Evolutionary conservation across 2,888 invertebrate genomes (phyloP), one percentile per base, ranked within the genome.

Genomic region (Stenoptilia bipunctidactyla): DNA sequence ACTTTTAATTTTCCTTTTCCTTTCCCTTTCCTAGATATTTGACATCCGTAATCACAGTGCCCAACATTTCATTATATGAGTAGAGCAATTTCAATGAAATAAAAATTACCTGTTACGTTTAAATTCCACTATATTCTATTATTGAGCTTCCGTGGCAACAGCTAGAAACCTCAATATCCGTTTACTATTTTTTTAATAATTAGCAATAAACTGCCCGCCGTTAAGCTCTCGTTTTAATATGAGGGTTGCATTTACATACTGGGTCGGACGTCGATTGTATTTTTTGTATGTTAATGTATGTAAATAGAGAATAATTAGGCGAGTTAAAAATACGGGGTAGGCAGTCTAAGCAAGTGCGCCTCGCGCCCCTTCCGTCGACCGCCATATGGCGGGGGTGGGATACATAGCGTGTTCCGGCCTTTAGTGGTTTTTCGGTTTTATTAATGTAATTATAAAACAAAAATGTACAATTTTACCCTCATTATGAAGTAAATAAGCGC

Each of bases 261-360:
- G 56, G 61, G 66, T 55, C 56, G 54, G 48, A 64, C 74, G 80
- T 67, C 79, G 71, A 80, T 82, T 80, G 71, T 58, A 58, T 58
- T 61, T 73, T 79, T 76, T 82, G 76, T 69, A 66, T 61, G 69
- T 65, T 79, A 80, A 83, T 79, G 63, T 82, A 83, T 82, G 82
- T 79, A 83, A 82, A 83, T 82, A 74, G 73, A 74, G 80, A 79
- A 66, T 80, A 83, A 82, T 83, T 82, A 83, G 76, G 77, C 75
- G 75, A 77, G 76, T 79, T 82, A 80, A 80, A 20, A 71, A 80
- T 71, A 75, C 77, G 79, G 79, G 82, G 82, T 74, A 76, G 77
- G 72, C 76, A 75, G 76, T 72, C 69, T 75, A 74, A 74, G 75
- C 76, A 74, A 70, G 76, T 56, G 70, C 67, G 68, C 66, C 65